These are phyloP conservation scores for Achlya flavicornis DNA, from an alignment of 2,888 invertebrate genomes.

Conservation along the genomic window DNA sequence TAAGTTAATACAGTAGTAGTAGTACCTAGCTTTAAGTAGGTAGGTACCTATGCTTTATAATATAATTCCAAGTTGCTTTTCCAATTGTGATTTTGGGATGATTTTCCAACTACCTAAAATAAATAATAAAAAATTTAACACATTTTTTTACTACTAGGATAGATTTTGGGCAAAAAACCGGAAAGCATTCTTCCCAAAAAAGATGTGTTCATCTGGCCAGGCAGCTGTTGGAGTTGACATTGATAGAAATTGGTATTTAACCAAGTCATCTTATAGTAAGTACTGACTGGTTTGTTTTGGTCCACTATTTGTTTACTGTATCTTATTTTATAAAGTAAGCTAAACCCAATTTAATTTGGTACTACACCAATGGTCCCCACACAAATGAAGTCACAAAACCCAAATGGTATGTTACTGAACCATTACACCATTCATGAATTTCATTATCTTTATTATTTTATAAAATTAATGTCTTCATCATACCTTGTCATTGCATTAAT, in stretches of 20 bases:
- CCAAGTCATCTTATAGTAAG: conserved; percentile 17
- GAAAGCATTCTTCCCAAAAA: conserved; percentile 49
- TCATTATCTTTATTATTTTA: too few relatives aligned
- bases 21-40: too few relatives aligned
- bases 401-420: too few relatives aligned
- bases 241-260: conserved; percentile 67
- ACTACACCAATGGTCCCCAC: too few relatives aligned
- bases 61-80: too few relatives aligned
- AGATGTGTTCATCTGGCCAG: conserved; percentile 39
- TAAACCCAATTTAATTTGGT: neutral
- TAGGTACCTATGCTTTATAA: conserved; percentile 12
- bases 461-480: too few relatives aligned
- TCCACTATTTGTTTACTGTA: neutral
- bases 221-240: conserved; percentile 61
- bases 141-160: conserved; percentile 45
- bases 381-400: too few relatives aligned
- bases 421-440: too few relatives aligned
- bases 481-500: too few relatives aligned
- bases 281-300: neutral
- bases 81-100: too few relatives aligned
- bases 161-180: conserved; percentile 68
- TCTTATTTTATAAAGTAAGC: neutral
- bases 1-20: conserved; percentile 30
- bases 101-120: too few relatives aligned
- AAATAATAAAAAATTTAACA: neutral